Conservation (phyloP, 2,113 vertebrate species). For the Ginglymostoma cirratum region DNA sequence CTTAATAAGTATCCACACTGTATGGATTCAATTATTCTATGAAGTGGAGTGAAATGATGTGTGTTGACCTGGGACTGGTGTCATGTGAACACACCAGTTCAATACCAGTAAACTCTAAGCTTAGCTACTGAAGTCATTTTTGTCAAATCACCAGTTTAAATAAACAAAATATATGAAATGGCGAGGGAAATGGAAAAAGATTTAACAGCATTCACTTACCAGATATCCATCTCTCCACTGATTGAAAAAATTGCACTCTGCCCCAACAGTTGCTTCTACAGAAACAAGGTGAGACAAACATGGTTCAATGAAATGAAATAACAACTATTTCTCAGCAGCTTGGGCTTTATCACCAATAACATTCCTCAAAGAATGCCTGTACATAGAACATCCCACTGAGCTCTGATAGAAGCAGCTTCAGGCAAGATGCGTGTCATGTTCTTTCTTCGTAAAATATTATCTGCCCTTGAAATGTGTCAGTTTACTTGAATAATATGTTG, state of each 20-base stretch:
- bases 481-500: not conserved
- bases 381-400: not conserved
- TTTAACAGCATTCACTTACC: not conserved
- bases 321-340: not conserved
- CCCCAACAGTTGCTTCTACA: not conserved
- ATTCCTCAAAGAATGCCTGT: not conserved
- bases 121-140: not conserved
- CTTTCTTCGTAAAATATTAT: not conserved
- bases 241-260: not conserved
- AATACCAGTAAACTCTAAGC: not conserved
- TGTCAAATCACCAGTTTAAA: not conserved
- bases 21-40: too few relatives aligned
- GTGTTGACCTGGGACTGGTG: not conserved
- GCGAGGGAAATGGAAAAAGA: not conserved
- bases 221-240: not conserved
- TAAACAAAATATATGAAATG: not conserved
- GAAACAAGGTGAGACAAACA: not conserved
- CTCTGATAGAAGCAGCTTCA: not conserved
- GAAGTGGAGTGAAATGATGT: not conserved
- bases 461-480: not conserved
- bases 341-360: not conserved
- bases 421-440: not conserved
- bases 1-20: not conserved
- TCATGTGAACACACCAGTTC: not conserved
- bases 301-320: not conserved